Percentiles rank a stretch among this genome's conserved stretches.
phyloP scores from a whole-genome alignment of 2,797 vertebrate genomes.

The Phrynocephalus forsythii region DNA sequence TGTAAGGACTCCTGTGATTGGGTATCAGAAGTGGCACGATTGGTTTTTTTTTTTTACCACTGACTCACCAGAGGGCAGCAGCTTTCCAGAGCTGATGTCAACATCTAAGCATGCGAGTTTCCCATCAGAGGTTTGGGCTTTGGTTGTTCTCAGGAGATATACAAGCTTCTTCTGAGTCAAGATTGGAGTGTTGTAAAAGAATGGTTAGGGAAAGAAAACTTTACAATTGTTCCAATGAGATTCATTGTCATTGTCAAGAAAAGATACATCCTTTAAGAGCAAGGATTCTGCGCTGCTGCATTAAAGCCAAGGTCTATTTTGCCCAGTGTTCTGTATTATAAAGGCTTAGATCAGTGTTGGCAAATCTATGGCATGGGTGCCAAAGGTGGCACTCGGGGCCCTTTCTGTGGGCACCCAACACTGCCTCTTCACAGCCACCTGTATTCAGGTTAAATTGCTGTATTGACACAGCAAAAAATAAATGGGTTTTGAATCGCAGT shows the following conservation, averaged over 20 bases:
- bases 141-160: conserved; percentile 15
- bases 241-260: background rate
- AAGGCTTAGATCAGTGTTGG: no score
- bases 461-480: no score
- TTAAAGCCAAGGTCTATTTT: no score
- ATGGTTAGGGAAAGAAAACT: conserved; percentile 13
- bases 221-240: background rate
- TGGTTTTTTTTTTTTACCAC: conserved; percentile 55
- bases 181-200: background rate
- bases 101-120: conserved; percentile 65
- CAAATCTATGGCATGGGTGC: no score
- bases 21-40: conserved; percentile 65
- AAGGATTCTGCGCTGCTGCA: no score
- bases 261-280: background rate
- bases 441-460: no score
- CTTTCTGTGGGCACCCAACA: no score
- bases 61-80: conserved; percentile 79
- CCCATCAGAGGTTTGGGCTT: conserved; percentile 26
- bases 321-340: no score
- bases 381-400: no score
- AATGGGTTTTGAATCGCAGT: no score
- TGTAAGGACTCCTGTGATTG: conserved; percentile 62
- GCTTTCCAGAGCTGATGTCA: conserved; percentile 74
- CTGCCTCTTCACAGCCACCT: no score
- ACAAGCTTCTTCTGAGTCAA: conserved; percentile 19